Evolutionary conservation across 2,113 vertebrate genomes (phyloP).

Genomic region (Prionailurus viverrinus): DNA sequence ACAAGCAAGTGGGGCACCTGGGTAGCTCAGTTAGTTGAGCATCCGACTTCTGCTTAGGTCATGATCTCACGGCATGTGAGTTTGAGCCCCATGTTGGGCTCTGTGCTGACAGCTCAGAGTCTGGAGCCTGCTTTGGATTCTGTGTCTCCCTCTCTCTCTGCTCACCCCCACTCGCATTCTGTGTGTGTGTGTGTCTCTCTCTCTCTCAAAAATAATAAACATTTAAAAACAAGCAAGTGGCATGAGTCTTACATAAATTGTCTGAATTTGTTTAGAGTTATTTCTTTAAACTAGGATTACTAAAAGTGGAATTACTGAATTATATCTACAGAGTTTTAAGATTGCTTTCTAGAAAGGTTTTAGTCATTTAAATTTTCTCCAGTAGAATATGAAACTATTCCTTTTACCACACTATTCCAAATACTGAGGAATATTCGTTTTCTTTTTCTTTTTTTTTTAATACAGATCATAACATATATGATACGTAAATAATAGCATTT

Average conservation of each 20-base stretch:
- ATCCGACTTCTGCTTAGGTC: too few relatives aligned
- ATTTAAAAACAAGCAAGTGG: neutral
- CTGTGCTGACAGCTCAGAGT: too few relatives aligned
- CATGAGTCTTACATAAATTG: neutral
- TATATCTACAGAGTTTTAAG: conserved; percentile 23
- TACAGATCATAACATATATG: neutral
- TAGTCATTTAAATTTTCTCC: neutral
- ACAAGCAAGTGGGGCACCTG: neutral
- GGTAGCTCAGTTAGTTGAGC: too few relatives aligned
- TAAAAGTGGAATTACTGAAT: conserved; percentile 34
- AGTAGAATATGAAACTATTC: neutral
- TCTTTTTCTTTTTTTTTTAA: neutral
- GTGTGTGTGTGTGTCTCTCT: too few relatives aligned
- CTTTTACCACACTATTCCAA: conserved; percentile 8
- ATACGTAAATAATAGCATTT: neutral
- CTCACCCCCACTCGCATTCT: too few relatives aligned
- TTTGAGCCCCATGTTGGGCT: too few relatives aligned
- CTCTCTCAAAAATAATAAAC: too few relatives aligned
- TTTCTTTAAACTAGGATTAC: neutral
- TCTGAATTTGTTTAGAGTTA: conserved; percentile 26
- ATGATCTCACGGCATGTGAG: too few relatives aligned
- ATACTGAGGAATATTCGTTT: neutral
- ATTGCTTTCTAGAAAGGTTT: conserved; percentile 48
- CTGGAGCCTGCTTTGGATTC: too few relatives aligned
- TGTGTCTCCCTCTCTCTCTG: too few relatives aligned